Conservation (phyloP, 2,113 vertebrate species). For the Coracopsis vasa region DNA sequence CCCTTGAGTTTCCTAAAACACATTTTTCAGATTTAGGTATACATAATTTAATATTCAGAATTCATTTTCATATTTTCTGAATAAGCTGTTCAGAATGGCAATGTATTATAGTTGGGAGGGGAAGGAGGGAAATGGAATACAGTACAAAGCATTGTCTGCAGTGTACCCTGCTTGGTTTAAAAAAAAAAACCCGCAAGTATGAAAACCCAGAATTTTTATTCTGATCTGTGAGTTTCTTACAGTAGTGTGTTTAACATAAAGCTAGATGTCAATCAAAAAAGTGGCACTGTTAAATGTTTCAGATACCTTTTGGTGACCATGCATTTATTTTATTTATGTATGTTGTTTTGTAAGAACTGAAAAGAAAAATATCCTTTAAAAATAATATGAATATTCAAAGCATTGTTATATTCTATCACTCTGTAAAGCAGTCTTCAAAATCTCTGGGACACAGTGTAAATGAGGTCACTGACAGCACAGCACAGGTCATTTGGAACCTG, state of each 20-base stretch:
- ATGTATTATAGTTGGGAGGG: background rate
- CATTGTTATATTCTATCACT: background rate
- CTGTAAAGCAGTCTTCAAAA: background rate
- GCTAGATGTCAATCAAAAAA: background rate
- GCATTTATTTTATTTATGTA: background rate
- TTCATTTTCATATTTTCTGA: background rate
- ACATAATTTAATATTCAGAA: constrained; percentile 32
- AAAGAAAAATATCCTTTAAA: background rate
- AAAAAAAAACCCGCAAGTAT: background rate
- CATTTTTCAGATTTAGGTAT: constrained; percentile 23
- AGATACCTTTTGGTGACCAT: background rate
- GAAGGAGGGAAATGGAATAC: background rate
- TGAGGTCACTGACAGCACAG: background rate
- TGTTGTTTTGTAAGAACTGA: background rate
- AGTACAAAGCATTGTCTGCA: background rate
- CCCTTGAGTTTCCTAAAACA: background rate
- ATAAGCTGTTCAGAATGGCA: background rate
- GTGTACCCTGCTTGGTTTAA: background rate
- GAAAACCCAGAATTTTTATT: background rate
- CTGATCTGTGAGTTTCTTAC: background rate
- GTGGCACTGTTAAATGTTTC: background rate
- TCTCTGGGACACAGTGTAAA: background rate
- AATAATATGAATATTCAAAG: background rate
- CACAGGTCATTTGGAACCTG: background rate
- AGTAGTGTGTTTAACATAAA: background rate